A percentile compares a stretch with the other conserved stretches of the same genome.
These are phyloP conservation scores for Caenorhabditis elegans DNA, from an alignment of 1,140 invertebrate genomes.

Conservation along the genomic window DNA sequence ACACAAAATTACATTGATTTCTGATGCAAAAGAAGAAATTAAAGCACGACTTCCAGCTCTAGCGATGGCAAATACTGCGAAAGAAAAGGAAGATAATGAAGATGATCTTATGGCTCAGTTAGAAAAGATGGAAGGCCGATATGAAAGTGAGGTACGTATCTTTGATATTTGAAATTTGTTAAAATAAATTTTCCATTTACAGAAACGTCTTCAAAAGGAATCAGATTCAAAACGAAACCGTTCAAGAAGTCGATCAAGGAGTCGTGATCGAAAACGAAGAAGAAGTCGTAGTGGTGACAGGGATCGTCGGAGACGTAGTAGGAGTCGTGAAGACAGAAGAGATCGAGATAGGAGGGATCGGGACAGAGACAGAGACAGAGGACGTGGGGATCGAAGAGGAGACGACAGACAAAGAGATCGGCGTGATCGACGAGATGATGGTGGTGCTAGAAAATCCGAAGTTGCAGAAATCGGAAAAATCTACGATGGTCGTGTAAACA, in stretches of 20 bases:
- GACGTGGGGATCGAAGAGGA: slow-evolving; percentile 64
- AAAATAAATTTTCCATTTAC: no score
- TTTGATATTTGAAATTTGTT: no score
- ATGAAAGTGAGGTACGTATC: slow-evolving; percentile 45
- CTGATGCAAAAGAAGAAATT: slow-evolving; percentile 70
- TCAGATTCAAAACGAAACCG: slow-evolving; percentile 32
- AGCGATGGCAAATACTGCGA: slow-evolving; percentile 78
- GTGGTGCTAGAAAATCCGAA: slow-evolving; percentile 59
- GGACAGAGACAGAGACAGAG: slow-evolving; percentile 57
- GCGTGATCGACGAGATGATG: slow-evolving; percentile 47
- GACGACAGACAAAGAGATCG: slow-evolving; percentile 59
- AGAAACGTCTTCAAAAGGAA: slow-evolving; percentile 24
- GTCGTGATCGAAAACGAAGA: slow-evolving; percentile 41
- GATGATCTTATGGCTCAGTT: slow-evolving; percentile 81
- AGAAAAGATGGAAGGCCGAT: slow-evolving; percentile 78
- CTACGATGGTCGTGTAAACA: slow-evolving; percentile 89
- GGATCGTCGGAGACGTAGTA: slow-evolving; percentile 32
- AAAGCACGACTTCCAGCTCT: slow-evolving; percentile 83
- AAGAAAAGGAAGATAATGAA: slow-evolving; percentile 46
- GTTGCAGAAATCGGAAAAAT: slow-evolving; percentile 74
- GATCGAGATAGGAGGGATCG: slow-evolving; percentile 44
- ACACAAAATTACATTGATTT: slow-evolving; percentile 39
- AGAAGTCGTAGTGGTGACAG: slow-evolving; percentile 53
- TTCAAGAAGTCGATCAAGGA: slow-evolving; percentile 45
- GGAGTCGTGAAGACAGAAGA: slow-evolving; percentile 43